Conservation (phyloP, 2,797 vertebrate genomes). For the Selene dorsalis region DNA sequence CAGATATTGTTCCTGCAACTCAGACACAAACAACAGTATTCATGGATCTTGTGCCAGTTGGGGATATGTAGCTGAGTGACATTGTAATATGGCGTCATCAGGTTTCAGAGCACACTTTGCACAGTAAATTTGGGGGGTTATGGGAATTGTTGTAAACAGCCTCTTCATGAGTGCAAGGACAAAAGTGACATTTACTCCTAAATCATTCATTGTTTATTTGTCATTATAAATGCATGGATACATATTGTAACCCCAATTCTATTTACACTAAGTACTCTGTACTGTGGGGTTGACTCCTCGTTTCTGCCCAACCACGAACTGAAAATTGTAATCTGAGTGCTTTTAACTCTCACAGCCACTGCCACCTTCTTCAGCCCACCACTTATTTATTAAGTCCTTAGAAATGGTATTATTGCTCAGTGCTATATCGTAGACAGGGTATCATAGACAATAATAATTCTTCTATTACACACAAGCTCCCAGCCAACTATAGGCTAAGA, state of each 20-base stretch:
- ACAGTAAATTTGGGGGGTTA: constrained; percentile 2
- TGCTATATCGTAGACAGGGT: neutral
- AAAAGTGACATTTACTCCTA: neutral
- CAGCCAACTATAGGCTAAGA: neutral
- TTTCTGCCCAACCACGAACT: neutral
- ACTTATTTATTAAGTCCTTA: neutral
- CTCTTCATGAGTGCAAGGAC: neutral
- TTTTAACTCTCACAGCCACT: neutral
- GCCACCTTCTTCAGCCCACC: neutral
- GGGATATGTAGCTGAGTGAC: constrained; percentile 20
- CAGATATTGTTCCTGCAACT: constrained; percentile 36
- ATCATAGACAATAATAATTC: neutral
- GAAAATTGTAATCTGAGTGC: neutral
- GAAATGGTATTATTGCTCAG: neutral
- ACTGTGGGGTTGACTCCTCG: neutral
- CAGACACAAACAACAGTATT: constrained; percentile 36
- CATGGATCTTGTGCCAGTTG: constrained; percentile 33
- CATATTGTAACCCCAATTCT: constrained; percentile 1
- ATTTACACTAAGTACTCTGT: neutral
- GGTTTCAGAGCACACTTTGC: constrained; percentile 1
- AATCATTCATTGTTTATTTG: neutral
- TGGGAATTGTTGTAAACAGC: constrained; percentile 8
- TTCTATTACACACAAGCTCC: neutral
- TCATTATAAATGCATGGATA: constrained; percentile 1
- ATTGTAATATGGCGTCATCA: neutral